These are phyloP conservation scores for Acanthornis magna DNA, from an alignment of 2,797 vertebrate genomes.

Conservation along the genomic window DNA sequence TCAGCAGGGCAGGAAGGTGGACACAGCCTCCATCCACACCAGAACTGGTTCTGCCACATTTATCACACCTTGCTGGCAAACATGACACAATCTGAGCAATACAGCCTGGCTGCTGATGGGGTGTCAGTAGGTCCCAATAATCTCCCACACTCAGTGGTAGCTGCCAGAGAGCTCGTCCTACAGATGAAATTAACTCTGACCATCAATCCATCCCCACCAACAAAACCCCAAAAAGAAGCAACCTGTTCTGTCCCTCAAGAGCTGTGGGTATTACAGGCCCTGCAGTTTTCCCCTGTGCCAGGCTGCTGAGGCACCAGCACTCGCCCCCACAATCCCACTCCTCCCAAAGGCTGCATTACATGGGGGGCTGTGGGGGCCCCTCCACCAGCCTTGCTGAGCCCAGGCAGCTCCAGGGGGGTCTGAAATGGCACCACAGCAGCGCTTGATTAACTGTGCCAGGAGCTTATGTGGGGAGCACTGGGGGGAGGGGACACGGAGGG, in stretches of 20 bases:
- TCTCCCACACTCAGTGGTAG: background rate
- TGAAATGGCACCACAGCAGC: background rate
- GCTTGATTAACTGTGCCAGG: background rate
- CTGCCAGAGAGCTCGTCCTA: background rate
- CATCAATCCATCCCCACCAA: background rate
- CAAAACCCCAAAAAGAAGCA: background rate
- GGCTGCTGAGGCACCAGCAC: background rate
- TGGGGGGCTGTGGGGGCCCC: background rate
- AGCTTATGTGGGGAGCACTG: background rate
- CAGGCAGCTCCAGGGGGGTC: background rate
- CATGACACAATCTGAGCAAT: background rate
- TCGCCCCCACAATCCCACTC: fast-evolving
- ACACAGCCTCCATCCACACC: background rate
- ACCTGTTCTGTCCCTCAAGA: background rate
- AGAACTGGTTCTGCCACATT: background rate
- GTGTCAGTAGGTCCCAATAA: background rate
- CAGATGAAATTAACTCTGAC: background rate
- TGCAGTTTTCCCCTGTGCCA: background rate
- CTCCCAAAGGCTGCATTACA: background rate
- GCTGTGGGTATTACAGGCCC: background rate
- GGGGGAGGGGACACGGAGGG: constrained; percentile 35
- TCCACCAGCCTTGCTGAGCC: background rate
- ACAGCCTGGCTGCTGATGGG: background rate
- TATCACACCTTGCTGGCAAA: background rate
- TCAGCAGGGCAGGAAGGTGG: background rate